Evolutionary conservation across 1,140 invertebrate genomes (phyloP), one percentile per base, ranked within the genome.

Genomic region (Calliphora vicina): DNA sequence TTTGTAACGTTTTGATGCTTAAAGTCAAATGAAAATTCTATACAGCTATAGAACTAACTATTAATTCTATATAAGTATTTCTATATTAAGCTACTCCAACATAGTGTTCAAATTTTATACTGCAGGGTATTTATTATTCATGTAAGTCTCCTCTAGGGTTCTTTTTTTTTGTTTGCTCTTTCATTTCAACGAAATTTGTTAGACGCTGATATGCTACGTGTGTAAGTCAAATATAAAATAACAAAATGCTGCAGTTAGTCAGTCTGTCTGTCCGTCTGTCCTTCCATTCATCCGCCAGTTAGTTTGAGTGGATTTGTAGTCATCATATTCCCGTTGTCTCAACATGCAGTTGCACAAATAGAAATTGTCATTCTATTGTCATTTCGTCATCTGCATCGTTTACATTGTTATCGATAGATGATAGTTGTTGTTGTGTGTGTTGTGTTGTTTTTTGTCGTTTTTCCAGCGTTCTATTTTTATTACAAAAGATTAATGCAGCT

Each of bases 381-480:
- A 45, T 45, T 13, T 67, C 57, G 20, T 67, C 57, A 67, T 67
- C 57, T 9, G 15, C 57, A 67, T 2, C 57, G 57, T 23, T 29
- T 29, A 29, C 29, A 29, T 29, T 23, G 20, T 67, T 45, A 45
- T 45, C 43, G 43, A 45, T 17, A 45, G 15, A 45, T 45, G 43
- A n/a, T n/a, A n/a, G 10, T 45, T 29, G 29, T 29, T 29, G 2
- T 29, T 3, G 29, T 57, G 9, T 57, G 45, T 57, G n/a, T n/a
- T n/a, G n/a, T 57, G 45, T 57, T 57, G 1, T 50, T n/a, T 57
- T 17, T 15, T 57, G 45, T 57, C 45, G 17, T n/a, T n/a, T n/a
- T n/a, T n/a, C n/a, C n/a, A n/a, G n/a, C 45, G 45, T 57, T 57
- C 45, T 57, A 57, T 57, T 67, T 67, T 67, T 67, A 67, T 67